Evolutionary conservation across 2,888 invertebrate genomes (phyloP).

Genomic region (Tanypteryx hageni): DNA sequence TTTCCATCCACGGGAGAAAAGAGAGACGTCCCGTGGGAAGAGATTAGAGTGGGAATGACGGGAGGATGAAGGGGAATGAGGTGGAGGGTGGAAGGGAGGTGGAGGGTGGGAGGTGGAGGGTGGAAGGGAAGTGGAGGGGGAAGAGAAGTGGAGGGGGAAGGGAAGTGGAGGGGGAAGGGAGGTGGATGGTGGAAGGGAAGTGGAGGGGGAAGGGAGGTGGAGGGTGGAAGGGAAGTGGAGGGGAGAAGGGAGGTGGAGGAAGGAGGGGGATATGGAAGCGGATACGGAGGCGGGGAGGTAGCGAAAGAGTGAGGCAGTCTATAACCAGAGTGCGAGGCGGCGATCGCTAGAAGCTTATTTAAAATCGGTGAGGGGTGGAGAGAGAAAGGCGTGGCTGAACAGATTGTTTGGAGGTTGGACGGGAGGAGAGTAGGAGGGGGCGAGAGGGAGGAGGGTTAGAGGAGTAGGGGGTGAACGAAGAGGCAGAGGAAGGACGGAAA

Average conservation of each 20-base stretch:
- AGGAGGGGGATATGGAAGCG: background rate
- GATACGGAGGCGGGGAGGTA: background rate
- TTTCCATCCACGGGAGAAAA: background rate
- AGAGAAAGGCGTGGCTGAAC: background rate
- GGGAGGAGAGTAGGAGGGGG: background rate
- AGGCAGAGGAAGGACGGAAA: background rate
- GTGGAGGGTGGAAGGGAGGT: background rate
- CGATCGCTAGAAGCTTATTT: background rate
- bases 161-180: background rate
- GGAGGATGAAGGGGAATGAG: background rate
- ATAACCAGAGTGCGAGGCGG: background rate
- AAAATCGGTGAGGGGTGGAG: background rate
- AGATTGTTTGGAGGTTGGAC: background rate
- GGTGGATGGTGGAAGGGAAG: background rate
- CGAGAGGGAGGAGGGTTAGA: background rate
- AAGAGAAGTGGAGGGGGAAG: background rate
- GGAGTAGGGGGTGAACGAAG: background rate
- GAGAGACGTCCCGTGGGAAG: slow-evolving; percentile 31
- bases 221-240: background rate
- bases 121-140: background rate
- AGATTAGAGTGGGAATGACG: background rate
- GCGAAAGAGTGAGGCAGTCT: background rate
- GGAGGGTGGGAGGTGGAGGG: background rate
- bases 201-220: background rate
- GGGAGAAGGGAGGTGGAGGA: background rate